A percentile compares a stretch with the other conserved stretches of the same genome.
These are phyloP conservation scores for Anaspis maculata DNA, from an alignment of 2,888 invertebrate species.

Conservation along the genomic window DNA sequence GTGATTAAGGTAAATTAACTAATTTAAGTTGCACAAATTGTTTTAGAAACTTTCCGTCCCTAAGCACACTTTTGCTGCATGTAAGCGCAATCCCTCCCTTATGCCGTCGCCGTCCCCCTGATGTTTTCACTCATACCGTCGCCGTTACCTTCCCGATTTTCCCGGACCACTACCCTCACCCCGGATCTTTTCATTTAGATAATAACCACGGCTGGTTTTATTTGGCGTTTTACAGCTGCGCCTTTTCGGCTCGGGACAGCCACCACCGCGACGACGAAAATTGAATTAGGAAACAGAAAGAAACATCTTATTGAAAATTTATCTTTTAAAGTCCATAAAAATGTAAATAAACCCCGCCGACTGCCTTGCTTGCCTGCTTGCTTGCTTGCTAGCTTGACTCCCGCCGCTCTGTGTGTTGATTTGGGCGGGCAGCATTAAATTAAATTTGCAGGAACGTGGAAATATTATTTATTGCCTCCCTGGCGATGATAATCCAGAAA, in stretches of 20 bases:
- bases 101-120: too few species aligned
- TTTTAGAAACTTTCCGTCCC: conserved; percentile 18
- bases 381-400: too few species aligned
- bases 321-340: conserved; percentile 9
- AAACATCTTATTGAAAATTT: conserved; percentile 11
- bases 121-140: too few species aligned
- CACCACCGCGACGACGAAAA: conserved; percentile 10
- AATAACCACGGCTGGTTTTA: conserved; percentile 15
- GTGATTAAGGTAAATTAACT: conserved; percentile 20
- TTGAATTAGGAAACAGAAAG: conserved; percentile 12
- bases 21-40: conserved; percentile 21
- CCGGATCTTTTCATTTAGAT: conserved; percentile 16
- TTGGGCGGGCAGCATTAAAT: too few species aligned
- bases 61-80: conserved; percentile 15
- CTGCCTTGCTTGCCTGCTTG: too few species aligned
- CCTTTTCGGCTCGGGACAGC: conserved; percentile 5
- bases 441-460: background rate
- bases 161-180: too few species aligned
- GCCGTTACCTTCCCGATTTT: too few species aligned
- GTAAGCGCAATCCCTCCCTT: conserved; percentile 10
- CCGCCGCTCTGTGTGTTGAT: too few species aligned
- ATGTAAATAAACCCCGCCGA: conserved; percentile 9
- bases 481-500: background rate
- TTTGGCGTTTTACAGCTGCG: conserved; percentile 12
- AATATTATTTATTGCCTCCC: conserved; percentile 3